Percentiles rank a stretch among this genome's conserved stretches.
Conservation (phyloP, 2,797 vertebrate genomes). For the Clamator glandarius region DNA sequence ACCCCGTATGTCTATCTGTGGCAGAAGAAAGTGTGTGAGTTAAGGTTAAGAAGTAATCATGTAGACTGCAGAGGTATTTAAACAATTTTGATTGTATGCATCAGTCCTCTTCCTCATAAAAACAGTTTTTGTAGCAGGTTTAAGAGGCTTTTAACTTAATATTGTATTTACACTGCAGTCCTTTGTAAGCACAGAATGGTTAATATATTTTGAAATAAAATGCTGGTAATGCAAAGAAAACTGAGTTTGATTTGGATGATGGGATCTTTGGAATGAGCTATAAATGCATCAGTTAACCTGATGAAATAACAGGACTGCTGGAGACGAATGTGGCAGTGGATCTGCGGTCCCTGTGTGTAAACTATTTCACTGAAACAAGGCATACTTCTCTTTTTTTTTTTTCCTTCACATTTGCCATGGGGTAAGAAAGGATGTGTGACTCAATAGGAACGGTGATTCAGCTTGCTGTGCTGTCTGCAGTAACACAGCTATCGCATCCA, state of each 20-base stretch:
- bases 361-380: background rate
- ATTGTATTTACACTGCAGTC: constrained; percentile 35
- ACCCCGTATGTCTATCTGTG: background rate
- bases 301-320: background rate
- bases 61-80: constrained; percentile 5
- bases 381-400: background rate
- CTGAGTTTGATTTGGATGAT: background rate
- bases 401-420: background rate
- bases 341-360: background rate
- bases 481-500: fast-evolving
- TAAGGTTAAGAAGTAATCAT: background rate
- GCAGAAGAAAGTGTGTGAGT: background rate
- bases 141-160: constrained; percentile 44
- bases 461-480: background rate
- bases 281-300: background rate
- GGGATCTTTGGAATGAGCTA: background rate
- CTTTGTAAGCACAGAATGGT: constrained; percentile 77
- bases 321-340: background rate
- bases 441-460: background rate
- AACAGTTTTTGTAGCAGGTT: constrained; percentile 25
- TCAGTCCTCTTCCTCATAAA: constrained; percentile 15
- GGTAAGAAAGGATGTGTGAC: fast-evolving
- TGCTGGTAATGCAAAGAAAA: constrained; percentile 38
- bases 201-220: constrained; percentile 83
- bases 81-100: constrained; percentile 3